These are phyloP conservation scores for Sebastiscus albofasciatus DNA, from an alignment of 2,797 vertebrate species.

Conservation along the genomic window DNA sequence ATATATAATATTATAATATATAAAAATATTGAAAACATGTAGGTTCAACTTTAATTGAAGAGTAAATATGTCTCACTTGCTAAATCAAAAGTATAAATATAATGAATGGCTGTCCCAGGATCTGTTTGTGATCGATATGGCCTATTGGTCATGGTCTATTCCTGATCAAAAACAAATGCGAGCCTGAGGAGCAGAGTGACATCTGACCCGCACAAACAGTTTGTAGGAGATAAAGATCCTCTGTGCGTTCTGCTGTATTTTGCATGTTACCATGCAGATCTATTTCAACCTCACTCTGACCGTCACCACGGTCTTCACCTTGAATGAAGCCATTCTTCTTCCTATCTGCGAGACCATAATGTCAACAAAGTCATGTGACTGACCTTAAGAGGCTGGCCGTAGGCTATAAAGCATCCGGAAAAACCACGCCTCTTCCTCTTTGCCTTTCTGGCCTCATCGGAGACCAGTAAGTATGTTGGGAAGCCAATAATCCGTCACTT, in stretches of 20 bases:
- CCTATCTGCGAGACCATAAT: too few relatives aligned
- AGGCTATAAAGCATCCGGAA: too few relatives aligned
- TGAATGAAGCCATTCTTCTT: too few relatives aligned
- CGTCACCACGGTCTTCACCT: too few relatives aligned
- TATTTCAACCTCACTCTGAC: too few relatives aligned
- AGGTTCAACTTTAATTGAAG: not conserved
- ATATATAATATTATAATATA: too few relatives aligned
- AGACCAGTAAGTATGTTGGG: too few relatives aligned
- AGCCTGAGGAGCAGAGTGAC: not conserved
- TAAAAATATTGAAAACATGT: not conserved
- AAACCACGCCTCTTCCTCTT: too few relatives aligned
- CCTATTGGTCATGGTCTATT: not conserved
- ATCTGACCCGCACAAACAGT: not conserved
- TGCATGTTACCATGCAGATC: not conserved
- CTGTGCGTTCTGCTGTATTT: not conserved
- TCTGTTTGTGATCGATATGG: not conserved
- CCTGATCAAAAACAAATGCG: not conserved
- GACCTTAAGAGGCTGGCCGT: too few relatives aligned
- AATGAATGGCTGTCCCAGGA: not conserved
- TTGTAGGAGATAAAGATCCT: not conserved
- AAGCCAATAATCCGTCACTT: too few relatives aligned
- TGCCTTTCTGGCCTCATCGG: too few relatives aligned
- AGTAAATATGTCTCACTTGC: not conserved
- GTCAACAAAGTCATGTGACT: too few relatives aligned
- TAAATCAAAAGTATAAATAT: not conserved